phyloP scores from a whole-genome alignment of 1,140 invertebrate species.

The Pomacea maculata region DNA sequence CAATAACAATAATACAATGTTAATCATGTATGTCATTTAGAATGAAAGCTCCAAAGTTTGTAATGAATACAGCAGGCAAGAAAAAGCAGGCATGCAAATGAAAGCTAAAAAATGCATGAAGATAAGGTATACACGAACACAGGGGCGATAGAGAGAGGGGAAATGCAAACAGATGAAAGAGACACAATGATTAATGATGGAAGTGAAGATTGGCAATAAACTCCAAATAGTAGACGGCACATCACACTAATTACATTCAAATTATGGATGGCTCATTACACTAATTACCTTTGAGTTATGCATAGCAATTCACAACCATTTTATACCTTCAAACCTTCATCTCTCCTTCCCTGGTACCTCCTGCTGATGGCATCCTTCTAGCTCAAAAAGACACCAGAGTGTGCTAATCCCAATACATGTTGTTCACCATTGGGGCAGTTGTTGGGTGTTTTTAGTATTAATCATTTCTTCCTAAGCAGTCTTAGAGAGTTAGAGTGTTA shows the following conservation, averaged over 20 bases:
- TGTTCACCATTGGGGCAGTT: no score
- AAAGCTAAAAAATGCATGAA: background rate
- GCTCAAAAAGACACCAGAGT: no score
- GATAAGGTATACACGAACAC: background rate
- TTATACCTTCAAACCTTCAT: no score
- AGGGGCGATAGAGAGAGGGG: constrained; percentile 1
- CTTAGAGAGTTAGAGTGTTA: no score
- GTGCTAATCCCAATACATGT: no score
- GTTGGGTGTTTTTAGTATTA: no score
- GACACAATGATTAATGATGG: background rate
- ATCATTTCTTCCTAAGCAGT: no score
- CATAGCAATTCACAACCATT: no score
- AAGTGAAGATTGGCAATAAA: background rate
- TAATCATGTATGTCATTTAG: background rate
- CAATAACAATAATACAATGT: background rate
- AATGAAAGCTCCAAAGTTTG: background rate
- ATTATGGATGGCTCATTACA: no score
- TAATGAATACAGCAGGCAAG: background rate
- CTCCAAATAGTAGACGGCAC: background rate
- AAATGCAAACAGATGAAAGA: background rate
- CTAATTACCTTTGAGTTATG: no score
- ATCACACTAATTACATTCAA: background rate
- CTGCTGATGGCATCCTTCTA: no score
- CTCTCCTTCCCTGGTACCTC: no score
- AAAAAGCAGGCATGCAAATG: background rate